phyloP scores from a whole-genome alignment of 1,140 invertebrate species.

The Capitella teleta region DNA sequence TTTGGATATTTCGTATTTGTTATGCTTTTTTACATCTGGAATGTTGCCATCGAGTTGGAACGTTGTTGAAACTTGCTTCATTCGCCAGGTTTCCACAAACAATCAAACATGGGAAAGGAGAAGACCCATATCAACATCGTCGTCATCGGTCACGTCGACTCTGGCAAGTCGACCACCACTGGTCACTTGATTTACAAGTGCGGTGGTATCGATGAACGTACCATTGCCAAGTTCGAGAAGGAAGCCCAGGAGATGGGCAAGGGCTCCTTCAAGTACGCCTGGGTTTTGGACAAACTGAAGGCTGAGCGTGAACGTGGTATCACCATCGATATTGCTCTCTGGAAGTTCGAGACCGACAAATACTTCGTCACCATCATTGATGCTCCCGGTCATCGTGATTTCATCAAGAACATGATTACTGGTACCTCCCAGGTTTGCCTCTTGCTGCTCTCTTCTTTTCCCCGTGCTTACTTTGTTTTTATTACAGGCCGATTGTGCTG shows the following conservation, averaged over 20 bases:
- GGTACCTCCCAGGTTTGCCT: constrained; percentile 70
- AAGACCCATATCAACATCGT: constrained; percentile 70
- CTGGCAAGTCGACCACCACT: constrained; percentile 90
- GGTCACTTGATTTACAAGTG: constrained; percentile 96
- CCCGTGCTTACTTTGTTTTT: too few relatives aligned
- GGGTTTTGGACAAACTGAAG: constrained; percentile 97
- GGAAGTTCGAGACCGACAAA: constrained; percentile 97
- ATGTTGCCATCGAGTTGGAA: too few relatives aligned
- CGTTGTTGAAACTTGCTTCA: too few relatives aligned
- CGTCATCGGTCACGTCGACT: constrained; percentile 95
- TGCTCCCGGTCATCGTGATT: constrained; percentile 97
- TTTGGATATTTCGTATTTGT: too few relatives aligned
- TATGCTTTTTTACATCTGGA: too few relatives aligned
- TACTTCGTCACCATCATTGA: constrained; percentile 99
- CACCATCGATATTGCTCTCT: constrained; percentile 98
- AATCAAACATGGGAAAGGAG: constrained; percentile 10
- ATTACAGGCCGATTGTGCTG: constrained; percentile 91
- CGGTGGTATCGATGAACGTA: constrained; percentile 90
- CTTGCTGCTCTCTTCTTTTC: neutral
- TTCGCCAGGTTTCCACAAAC: too few relatives aligned
- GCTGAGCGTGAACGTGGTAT: constrained; percentile 99
- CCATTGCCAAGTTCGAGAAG: constrained; percentile 94
- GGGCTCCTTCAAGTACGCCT: constrained; percentile 88
- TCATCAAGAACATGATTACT: constrained; percentile 99
- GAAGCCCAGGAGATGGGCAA: constrained; percentile 97